A percentile compares a stretch with the other conserved stretches of the same genome.
These are phyloP conservation scores for Leucophenga varia DNA, from an alignment of 1,140 invertebrate species.

Conservation along the genomic window DNA sequence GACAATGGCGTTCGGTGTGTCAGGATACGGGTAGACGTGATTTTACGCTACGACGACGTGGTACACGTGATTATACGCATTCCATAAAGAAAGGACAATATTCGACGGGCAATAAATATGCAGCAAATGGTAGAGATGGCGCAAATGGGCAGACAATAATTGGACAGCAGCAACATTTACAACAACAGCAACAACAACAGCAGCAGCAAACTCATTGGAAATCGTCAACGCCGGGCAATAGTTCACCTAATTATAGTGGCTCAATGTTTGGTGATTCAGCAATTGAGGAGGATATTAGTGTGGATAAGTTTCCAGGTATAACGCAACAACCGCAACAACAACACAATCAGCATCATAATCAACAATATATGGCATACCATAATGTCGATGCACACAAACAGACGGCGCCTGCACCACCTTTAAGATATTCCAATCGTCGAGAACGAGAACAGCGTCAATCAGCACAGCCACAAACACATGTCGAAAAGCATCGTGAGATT, in stretches of 20 bases:
- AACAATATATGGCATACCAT: constrained; percentile 47
- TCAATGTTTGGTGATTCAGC: constrained; percentile 56
- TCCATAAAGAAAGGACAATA: constrained; percentile 58
- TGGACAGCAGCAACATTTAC: too few relatives aligned
- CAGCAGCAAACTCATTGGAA: constrained; percentile 39
- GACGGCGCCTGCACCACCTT: constrained; percentile 33
- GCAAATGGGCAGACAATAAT: constrained; percentile 21
- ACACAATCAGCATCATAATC: too few relatives aligned
- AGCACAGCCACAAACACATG: constrained; percentile 11
- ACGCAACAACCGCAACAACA: constrained; percentile 25
- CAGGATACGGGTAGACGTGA: constrained; percentile 59
- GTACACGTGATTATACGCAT: constrained; percentile 64
- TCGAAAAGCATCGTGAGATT: constrained; percentile 49
- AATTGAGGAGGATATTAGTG: constrained; percentile 55
- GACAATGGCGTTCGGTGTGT: constrained; percentile 55
- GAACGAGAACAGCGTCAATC: constrained; percentile 3
- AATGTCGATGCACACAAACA: too few relatives aligned
- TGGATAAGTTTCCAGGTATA: constrained; percentile 51
- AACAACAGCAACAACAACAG: too few relatives aligned
- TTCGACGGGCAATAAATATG: constrained; percentile 25
- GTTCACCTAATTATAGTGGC: constrained; percentile 55
- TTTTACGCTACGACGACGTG: constrained; percentile 62
- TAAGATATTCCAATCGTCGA: constrained; percentile 38
- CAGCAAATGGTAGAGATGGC: constrained; percentile 22
- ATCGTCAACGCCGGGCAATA: constrained; percentile 51